Conservation (phyloP, 2,888 invertebrate species). For the Acrobeloides nanus region DNA sequence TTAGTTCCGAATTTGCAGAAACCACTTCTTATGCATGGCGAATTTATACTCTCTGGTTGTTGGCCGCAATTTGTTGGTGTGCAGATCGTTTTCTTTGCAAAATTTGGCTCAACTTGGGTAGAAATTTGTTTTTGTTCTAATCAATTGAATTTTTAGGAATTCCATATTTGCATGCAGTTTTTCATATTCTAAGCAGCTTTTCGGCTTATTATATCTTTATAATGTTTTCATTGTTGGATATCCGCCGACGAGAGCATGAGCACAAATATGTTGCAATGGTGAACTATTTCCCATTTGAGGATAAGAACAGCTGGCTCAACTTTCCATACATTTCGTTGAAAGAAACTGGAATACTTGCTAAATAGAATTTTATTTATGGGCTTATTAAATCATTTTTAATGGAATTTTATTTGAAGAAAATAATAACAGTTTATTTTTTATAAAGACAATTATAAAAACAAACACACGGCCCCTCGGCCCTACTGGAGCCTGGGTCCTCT, state of each 20-base stretch:
- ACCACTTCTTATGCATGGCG: constrained; percentile 36
- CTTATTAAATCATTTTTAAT: too few relatives aligned
- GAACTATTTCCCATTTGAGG: constrained; percentile 21
- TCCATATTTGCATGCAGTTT: constrained; percentile 48
- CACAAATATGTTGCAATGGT: constrained; percentile 32
- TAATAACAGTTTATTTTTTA: too few relatives aligned
- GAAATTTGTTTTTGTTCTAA: neutral
- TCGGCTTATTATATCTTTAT: constrained; percentile 49
- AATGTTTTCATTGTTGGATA: constrained; percentile 50
- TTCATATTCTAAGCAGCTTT: constrained; percentile 42
- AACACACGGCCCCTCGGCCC: too few relatives aligned
- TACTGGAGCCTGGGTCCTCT: too few relatives aligned
- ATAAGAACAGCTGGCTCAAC: constrained; percentile 1
- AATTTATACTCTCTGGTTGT: constrained; percentile 41
- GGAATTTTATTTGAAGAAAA: too few relatives aligned
- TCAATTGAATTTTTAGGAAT: constrained; percentile 29
- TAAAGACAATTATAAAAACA: too few relatives aligned
- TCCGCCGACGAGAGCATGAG: constrained; percentile 30
- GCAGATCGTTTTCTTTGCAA: constrained; percentile 47
- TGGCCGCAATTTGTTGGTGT: constrained; percentile 44
- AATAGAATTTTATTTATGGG: too few relatives aligned
- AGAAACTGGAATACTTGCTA: too few relatives aligned
- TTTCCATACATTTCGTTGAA: too few relatives aligned
- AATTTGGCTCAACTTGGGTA: constrained; percentile 45
- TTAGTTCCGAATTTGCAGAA: constrained; percentile 42